Evolutionary conservation across 2,113 vertebrate species (phyloP).

Genomic region (Crotalus tigris): DNA sequence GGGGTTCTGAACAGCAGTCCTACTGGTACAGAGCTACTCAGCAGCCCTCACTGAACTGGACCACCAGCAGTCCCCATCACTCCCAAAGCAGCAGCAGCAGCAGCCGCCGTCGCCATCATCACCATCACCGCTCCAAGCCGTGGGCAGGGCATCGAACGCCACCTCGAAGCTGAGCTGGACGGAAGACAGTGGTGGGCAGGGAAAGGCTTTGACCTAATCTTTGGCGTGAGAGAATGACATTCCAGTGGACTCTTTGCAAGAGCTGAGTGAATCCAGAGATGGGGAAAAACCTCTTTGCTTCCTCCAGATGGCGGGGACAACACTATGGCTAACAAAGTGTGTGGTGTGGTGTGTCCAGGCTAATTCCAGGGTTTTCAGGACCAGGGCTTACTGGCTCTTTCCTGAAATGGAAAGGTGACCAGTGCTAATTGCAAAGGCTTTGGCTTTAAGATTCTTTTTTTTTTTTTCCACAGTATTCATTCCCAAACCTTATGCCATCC

Average conservation of each 20-base stretch:
- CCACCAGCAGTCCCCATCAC: not conserved
- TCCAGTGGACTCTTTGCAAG: slow-evolving; percentile 21
- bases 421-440: slow-evolving; percentile 23
- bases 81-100: not conserved
- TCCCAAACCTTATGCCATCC: not conserved
- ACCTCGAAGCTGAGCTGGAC: slow-evolving; percentile 10
- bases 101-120: not conserved
- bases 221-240: slow-evolving; percentile 6
- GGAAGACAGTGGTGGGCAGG: not conserved
- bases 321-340: slow-evolving; percentile 19
- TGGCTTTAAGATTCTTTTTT: slow-evolving; percentile 5
- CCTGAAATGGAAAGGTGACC: slow-evolving; percentile 11
- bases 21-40: not conserved
- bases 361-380: slow-evolving; percentile 31
- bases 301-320: not conserved
- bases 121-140: slow-evolving; percentile 19
- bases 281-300: not conserved
- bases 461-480: slow-evolving; percentile 15
- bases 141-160: slow-evolving; percentile 11
- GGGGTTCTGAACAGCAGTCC: not conserved
- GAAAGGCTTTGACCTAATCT: not conserved
- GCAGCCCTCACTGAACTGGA: not conserved
- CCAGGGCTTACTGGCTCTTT: slow-evolving; percentile 21
- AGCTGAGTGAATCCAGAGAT: not conserved
- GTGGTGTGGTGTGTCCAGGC: slow-evolving; percentile 22